Evolutionary conservation across 1,140 invertebrate species (phyloP).

Genomic region (Tribolium madens): DNA sequence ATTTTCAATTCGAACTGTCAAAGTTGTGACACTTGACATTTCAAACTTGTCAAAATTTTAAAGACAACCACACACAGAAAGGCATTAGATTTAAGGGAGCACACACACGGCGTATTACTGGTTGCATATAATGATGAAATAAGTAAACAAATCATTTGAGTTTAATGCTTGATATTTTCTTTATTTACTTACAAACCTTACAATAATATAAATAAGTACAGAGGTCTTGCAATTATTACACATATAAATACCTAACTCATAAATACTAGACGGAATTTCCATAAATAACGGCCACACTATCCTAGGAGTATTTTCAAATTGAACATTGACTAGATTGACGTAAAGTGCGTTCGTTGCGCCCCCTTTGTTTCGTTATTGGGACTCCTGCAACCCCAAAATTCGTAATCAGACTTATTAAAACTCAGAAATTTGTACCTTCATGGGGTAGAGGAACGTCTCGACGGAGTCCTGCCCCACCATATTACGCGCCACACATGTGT

Average conservation of each 20-base stretch:
- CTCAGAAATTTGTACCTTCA: slow-evolving; percentile 68
- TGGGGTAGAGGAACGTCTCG: slow-evolving; percentile 83
- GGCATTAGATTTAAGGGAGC: not conserved
- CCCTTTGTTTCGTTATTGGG: not conserved
- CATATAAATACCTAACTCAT: slow-evolving; percentile 43
- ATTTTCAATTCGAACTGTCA: slow-evolving; percentile 19
- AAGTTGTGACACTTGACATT: slow-evolving; percentile 1
- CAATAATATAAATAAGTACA: slow-evolving; percentile 51
- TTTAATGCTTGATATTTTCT: slow-evolving; percentile 26
- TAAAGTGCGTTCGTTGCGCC: slow-evolving; percentile 20
- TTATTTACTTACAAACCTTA: slow-evolving; percentile 35
- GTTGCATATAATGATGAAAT: not conserved
- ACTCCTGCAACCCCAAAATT: slow-evolving; percentile 26
- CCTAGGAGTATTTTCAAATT: slow-evolving; percentile 45
- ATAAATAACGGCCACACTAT: slow-evolving; percentile 44
- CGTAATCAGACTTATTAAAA: not conserved
- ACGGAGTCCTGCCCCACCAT: slow-evolving; percentile 72
- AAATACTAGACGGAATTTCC: slow-evolving; percentile 42
- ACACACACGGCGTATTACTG: not conserved
- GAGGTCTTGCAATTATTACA: slow-evolving; percentile 39
- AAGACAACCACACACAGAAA: not conserved
- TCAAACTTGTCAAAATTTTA: not conserved
- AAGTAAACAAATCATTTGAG: not conserved
- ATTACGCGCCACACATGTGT: slow-evolving; percentile 80
- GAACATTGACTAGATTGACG: slow-evolving; percentile 44